Evolutionary conservation across 2,113 vertebrate genomes (phyloP).

Genomic region (Halcyon senegalensis): DNA sequence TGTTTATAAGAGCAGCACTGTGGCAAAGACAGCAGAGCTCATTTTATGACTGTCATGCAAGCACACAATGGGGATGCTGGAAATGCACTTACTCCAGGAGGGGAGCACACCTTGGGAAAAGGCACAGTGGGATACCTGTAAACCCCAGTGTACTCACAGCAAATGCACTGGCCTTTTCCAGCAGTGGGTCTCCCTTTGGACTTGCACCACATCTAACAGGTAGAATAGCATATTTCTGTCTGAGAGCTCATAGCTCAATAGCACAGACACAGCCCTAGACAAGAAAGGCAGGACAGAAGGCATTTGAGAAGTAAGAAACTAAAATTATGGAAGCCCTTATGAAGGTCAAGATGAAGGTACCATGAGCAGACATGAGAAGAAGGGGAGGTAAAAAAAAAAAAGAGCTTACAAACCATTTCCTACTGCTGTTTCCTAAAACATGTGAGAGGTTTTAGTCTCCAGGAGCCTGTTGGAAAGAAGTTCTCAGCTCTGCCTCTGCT

Average conservation of each 20-base stretch:
- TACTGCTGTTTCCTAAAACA: neutral
- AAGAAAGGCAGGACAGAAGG: neutral
- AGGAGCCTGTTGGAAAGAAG: neutral
- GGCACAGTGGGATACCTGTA: neutral
- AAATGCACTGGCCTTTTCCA: neutral
- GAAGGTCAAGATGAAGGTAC: neutral
- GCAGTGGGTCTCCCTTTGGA: neutral
- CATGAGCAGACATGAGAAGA: neutral
- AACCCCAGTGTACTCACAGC: fast-evolving
- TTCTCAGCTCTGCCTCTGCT: slow-evolving; percentile 11
- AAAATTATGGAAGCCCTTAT: neutral
- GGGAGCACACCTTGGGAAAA: neutral
- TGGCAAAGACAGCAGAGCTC: neutral
- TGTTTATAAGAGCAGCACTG: neutral
- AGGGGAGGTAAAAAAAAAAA: neutral
- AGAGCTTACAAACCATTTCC: neutral
- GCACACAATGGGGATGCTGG: neutral
- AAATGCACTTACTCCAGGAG: neutral
- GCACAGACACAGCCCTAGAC: neutral
- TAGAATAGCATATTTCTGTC: neutral
- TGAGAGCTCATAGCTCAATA: neutral
- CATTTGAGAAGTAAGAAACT: neutral
- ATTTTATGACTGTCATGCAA: neutral
- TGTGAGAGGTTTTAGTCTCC: neutral
- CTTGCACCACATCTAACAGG: neutral